Evolutionary conservation across 1,140 invertebrate genomes (phyloP).

Genomic region (Bombus waltoni): DNA sequence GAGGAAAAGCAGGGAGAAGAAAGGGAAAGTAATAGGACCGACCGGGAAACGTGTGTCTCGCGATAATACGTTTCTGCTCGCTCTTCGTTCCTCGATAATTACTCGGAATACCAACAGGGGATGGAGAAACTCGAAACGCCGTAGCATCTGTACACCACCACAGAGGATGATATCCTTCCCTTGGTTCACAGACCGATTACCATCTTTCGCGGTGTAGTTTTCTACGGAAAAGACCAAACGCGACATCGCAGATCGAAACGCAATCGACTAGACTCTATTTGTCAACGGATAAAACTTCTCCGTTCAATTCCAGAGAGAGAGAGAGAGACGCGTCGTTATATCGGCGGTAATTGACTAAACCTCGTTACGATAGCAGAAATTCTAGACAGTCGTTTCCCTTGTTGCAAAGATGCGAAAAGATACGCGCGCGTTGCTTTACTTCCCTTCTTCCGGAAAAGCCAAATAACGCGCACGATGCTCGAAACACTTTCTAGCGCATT

Average conservation of each 20-base stretch:
- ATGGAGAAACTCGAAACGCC: not conserved
- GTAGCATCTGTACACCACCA: no score
- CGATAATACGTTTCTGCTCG: conserved; percentile 63
- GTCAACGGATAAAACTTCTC: not conserved
- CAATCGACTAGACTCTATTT: not conserved
- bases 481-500: no score
- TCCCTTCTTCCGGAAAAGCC: no score
- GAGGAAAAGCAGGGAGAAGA: conserved; percentile 15
- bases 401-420: not conserved
- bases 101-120: conserved; percentile 44
- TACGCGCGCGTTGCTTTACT: not conserved
- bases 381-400: no score
- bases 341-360: no score
- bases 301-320: not conserved
- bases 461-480: no score
- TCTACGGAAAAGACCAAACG: not conserved
- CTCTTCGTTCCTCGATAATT: conserved; percentile 62
- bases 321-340: no score
- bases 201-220: not conserved
- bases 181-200: not conserved
- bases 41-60: conserved; percentile 50
- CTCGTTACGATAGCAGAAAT: no score
- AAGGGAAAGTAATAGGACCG: conserved; percentile 56
- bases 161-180: not conserved
- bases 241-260: not conserved